Percentiles rank a stretch among this genome's conserved stretches.
These are phyloP conservation scores for Protobothrops flavoviridis DNA, from an alignment of 2,113 vertebrate genomes.

Conservation along the genomic window DNA sequence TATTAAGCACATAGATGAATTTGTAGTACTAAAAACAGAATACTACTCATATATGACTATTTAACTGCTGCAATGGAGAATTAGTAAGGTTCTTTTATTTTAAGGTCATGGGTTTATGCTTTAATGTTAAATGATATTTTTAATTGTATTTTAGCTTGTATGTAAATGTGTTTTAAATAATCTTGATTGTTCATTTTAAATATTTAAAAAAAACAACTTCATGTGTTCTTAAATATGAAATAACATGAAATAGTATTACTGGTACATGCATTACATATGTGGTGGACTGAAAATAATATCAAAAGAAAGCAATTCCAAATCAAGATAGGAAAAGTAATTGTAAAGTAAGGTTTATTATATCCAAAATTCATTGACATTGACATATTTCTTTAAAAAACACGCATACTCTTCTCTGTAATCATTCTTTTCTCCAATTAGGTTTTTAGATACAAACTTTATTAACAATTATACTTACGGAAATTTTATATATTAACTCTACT, in stretches of 20 bases:
- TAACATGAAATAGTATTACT: neutral
- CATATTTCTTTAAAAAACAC: neutral
- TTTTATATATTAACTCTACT: neutral
- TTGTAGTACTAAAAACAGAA: neutral
- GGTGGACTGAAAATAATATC: no score
- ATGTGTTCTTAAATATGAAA: neutral
- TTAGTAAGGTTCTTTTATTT: neutral
- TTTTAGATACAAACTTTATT: neutral
- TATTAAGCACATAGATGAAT: neutral
- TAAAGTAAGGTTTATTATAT: neutral
- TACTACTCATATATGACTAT: neutral
- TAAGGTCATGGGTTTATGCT: neutral
- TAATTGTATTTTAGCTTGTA: neutral
- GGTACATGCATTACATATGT: neutral
- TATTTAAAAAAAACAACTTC: neutral
- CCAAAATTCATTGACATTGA: neutral
- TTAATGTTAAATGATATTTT: neutral
- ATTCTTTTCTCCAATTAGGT: neutral
- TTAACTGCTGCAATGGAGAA: neutral
- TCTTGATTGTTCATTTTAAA: neutral
- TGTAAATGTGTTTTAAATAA: neutral
- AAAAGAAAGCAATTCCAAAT: neutral
- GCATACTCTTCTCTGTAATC: neutral
- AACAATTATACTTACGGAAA: neutral
- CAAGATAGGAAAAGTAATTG: neutral